Base-by-base conservation (phyloP, 1,140 invertebrate genomes). In the Drosophila sp. region DNA sequence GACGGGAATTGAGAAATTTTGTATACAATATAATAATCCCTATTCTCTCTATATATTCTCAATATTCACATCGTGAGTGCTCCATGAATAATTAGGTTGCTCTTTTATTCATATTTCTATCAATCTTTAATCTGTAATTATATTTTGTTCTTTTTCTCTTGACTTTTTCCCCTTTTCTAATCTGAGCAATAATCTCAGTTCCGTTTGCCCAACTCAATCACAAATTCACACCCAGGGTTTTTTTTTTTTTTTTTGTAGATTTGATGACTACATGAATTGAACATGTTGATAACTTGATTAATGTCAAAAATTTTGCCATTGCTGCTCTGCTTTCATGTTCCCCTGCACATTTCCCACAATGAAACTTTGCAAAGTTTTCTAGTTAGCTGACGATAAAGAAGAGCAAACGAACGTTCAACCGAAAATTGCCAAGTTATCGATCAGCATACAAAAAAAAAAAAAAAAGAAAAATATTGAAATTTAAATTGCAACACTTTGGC, bases 401-500 rank as follows among this genome's bases (percentile, higher is more conserved):
- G 21, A 27, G 32, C 56, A 66, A 61, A 66, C 50, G 51, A 48
- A 45, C 45, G 36, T 51, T 62, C 69, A 72, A 63, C 64, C 71
- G 11, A 78, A 80, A 78, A 81, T 78, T 75, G 65, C 54, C 71
- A 82, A 82, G 83, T 82, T 89, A 87, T 87, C 79, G 82, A 87
- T 78, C 40, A 34, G 57, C 11, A 46, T 36, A 66, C 43, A 41
- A 71, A 38, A 45, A 66, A 66, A 51, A 41, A 71, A 38, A 45
- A 66, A 29, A 0, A 67, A 62, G 21, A 36, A 38, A 45, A 45
- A 50, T n/a, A 58, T 43, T 64, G 48, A 51, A 72, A 61, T 48
- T 67, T 86, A 82, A 81, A 70, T 83, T 86, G 71, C 82, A 86
- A 72, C 66, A 81, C 81, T 87, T 87, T 82, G 75, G 56, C 59